These are phyloP conservation scores for Lerista edwardsae DNA, from an alignment of 2,797 vertebrate genomes.

Conservation along the genomic window DNA sequence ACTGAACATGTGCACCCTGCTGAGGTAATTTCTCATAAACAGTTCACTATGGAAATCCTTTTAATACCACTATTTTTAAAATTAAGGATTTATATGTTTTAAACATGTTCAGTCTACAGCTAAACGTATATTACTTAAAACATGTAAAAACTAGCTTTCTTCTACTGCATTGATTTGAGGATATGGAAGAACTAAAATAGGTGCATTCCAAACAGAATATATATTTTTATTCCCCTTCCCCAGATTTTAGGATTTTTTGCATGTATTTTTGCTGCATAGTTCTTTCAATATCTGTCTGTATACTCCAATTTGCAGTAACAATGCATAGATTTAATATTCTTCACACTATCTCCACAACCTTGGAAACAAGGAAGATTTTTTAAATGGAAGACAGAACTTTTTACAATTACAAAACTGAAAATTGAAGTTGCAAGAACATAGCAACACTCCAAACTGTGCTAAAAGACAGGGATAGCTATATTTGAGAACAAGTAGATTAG, in stretches of 20 bases:
- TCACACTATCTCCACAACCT: neutral
- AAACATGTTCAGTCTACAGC: constrained; percentile 42
- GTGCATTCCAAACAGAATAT: neutral
- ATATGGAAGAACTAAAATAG: neutral
- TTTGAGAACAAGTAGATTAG: neutral
- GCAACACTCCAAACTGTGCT: neutral
- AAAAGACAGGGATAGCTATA: neutral
- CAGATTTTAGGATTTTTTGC: neutral
- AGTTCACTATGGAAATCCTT: constrained; percentile 66
- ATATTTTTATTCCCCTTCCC: neutral
- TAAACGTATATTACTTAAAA: constrained; percentile 15
- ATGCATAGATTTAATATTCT: neutral
- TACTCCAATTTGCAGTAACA: neutral
- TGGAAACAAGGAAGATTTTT: neutral
- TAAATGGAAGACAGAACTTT: neutral
- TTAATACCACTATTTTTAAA: constrained; percentile 68
- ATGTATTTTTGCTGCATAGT: neutral
- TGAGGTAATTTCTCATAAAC: constrained; percentile 78
- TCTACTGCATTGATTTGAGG: neutral
- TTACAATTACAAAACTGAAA: neutral
- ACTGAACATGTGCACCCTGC: constrained; percentile 67
- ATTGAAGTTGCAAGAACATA: neutral
- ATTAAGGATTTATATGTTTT: constrained; percentile 58
- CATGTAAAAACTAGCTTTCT: constrained; percentile 8
- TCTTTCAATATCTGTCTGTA: no score